phyloP scores from a whole-genome alignment of 2,888 invertebrate genomes.

The Acleris holmiana region DNA sequence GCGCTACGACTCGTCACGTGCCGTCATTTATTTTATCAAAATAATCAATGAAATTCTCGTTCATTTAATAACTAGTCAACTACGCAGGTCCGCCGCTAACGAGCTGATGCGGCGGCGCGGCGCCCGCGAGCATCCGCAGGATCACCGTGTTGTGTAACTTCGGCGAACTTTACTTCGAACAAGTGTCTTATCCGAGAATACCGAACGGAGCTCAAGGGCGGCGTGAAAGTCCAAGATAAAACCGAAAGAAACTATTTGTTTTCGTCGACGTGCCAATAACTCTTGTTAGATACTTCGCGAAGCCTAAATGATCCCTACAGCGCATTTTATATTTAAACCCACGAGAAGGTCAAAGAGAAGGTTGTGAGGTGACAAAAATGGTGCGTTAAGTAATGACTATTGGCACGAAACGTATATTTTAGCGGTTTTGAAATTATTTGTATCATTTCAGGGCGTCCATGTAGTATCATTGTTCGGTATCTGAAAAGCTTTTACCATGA shows the following conservation, averaged over 20 bases:
- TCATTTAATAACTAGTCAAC: not conserved
- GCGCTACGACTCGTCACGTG: conserved; percentile 1
- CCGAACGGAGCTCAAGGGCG: conserved; percentile 23
- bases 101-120: too few species aligned
- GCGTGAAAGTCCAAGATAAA: conserved; percentile 41
- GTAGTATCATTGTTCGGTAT: too few species aligned
- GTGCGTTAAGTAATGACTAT: conserved; percentile 54
- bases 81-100: not conserved
- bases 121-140: too few species aligned
- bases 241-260: conserved; percentile 53
- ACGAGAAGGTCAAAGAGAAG: conserved; percentile 52
- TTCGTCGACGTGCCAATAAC: conserved; percentile 57
- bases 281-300: conserved; percentile 50
- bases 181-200: not conserved
- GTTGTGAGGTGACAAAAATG: conserved; percentile 64
- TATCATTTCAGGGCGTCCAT: too few species aligned
- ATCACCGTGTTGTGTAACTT: not conserved
- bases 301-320: conserved; percentile 47
- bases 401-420: conserved; percentile 56
- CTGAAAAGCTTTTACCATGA: too few species aligned
- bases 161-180: not conserved
- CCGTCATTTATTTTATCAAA: conserved; percentile 1
- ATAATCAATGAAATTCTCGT: conserved; percentile 2
- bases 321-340: conserved; percentile 56
- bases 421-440: too few species aligned